phyloP scores from a whole-genome alignment of 2,888 invertebrate genomes.

The Eurytoma adleriae region DNA sequence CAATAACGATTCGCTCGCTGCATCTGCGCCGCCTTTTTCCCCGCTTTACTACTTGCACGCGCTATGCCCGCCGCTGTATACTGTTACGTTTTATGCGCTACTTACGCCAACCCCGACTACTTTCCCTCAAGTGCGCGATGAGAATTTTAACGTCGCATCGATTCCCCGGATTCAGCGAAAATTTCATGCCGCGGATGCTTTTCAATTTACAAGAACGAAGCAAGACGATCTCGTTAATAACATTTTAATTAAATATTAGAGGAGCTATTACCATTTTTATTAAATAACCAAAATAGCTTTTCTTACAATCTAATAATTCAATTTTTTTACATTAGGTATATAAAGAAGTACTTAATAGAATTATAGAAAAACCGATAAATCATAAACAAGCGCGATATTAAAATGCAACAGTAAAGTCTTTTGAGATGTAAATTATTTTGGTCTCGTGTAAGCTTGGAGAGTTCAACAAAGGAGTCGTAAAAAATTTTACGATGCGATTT shows the following conservation, averaged over 20 bases:
- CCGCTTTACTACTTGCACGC: neutral
- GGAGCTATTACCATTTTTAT: no score
- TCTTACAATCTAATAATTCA: no score
- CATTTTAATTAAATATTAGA: neutral
- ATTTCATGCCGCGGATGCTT: no score
- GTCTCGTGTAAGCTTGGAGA: neutral
- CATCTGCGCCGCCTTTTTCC: neutral
- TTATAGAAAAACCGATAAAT: no score
- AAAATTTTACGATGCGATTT: constrained; percentile 32
- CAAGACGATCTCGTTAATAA: neutral
- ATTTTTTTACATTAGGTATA: no score
- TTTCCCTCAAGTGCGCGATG: neutral
- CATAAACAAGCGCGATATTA: neutral
- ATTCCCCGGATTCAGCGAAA: neutral
- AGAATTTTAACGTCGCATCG: neutral
- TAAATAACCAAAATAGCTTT: no score
- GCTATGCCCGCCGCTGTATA: neutral
- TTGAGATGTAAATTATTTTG: constrained; percentile 37
- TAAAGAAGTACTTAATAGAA: no score
- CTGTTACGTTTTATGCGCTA: constrained; percentile 14
- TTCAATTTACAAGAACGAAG: neutral
- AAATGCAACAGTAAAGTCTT: constrained; percentile 27
- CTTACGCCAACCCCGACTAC: neutral
- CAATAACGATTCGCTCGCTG: neutral
- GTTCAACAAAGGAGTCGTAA: constrained; percentile 30